phyloP scores from a whole-genome alignment of 2,888 invertebrate genomes.

The Caenorhabditis sulstoni region DNA sequence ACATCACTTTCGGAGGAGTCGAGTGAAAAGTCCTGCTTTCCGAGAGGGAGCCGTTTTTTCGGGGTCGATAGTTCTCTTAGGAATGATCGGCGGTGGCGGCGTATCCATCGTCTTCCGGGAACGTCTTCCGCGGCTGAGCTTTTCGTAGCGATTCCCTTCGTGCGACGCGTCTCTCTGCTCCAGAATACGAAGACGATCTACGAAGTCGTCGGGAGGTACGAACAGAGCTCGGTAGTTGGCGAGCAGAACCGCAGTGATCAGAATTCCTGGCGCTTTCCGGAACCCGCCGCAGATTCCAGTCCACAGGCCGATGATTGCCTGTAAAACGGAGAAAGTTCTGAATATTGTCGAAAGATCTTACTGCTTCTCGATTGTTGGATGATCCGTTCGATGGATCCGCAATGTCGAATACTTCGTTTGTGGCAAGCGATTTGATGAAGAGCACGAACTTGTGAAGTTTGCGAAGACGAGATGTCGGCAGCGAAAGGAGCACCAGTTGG shows the following conservation, averaged over 20 bases:
- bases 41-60: not conserved
- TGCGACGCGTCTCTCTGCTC: constrained; percentile 8
- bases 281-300: constrained; percentile 43
- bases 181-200: constrained; percentile 14
- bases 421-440: constrained; percentile 47
- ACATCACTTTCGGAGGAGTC: constrained; percentile 25
- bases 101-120: not conserved
- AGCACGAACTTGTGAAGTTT: constrained; percentile 53
- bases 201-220: constrained; percentile 29
- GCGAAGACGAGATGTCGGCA: constrained; percentile 44
- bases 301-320: constrained; percentile 48
- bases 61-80: constrained; percentile 8
- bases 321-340: not conserved
- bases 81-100: not conserved
- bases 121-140: constrained; percentile 5
- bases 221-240: constrained; percentile 49
- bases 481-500: constrained; percentile 34
- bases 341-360: not conserved
- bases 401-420: constrained; percentile 50
- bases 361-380: constrained; percentile 47
- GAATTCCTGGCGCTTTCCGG: constrained; percentile 31
- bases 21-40: constrained; percentile 16
- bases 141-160: constrained; percentile 6
- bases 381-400: constrained; percentile 46
- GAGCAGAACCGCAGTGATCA: constrained; percentile 40